Evolutionary conservation across 2,888 invertebrate species (phyloP).

Genomic region (Graphium colonna): DNA sequence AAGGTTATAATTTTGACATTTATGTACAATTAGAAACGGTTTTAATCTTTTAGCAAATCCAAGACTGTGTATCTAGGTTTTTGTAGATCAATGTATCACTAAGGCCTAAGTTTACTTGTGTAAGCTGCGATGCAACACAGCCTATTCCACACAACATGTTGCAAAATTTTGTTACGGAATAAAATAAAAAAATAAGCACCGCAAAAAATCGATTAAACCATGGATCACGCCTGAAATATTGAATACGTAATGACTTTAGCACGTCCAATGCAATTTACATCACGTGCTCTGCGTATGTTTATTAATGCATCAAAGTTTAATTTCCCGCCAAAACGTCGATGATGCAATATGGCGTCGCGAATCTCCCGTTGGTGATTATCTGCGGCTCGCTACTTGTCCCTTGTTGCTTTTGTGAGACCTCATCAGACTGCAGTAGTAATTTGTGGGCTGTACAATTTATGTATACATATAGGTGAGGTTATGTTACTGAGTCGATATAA

Average conservation of each 20-base stretch:
- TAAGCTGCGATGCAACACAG: background rate
- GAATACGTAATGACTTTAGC: background rate
- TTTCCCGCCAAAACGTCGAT: background rate
- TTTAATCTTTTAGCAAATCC: no score
- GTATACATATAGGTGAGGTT: no score
- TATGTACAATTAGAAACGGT: no score
- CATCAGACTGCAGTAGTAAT: background rate
- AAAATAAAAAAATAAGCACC: background rate
- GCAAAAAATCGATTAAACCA: background rate
- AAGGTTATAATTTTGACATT: no score
- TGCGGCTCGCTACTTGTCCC: background rate
- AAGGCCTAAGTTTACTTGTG: background rate
- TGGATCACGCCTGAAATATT: background rate
- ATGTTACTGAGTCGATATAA: no score
- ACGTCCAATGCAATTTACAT: conserved; percentile 3
- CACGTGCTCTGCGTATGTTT: background rate
- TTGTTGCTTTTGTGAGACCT: background rate
- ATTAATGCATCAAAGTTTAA: conserved; percentile 6
- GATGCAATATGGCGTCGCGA: conserved; percentile 10
- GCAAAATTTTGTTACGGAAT: no score
- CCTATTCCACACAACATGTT: no score
- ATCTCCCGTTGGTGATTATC: conserved; percentile 10
- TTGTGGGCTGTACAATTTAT: no score
- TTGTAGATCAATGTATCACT: no score
- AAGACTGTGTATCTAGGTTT: no score